These are phyloP conservation scores for Anas flavirostris DNA, from an alignment of 2,797 vertebrate species.

Conservation along the genomic window DNA sequence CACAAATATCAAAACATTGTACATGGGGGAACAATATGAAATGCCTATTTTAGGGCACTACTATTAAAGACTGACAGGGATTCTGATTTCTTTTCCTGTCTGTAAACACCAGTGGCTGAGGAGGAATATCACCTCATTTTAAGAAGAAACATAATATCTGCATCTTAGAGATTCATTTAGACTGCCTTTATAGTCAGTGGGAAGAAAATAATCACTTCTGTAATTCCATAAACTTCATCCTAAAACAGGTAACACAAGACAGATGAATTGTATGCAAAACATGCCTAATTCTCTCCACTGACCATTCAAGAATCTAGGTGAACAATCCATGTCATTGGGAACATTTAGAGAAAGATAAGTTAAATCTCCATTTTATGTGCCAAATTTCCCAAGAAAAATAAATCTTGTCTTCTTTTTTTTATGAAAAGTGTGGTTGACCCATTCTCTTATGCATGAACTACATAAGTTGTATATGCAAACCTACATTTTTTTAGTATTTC, in stretches of 20 bases:
- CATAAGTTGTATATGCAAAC: neutral
- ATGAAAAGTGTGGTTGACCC: neutral
- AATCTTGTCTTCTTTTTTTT: neutral
- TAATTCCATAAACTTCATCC: neutral
- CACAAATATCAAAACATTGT: neutral
- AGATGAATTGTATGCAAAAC: neutral
- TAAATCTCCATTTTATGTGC: neutral
- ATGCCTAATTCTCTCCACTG: neutral
- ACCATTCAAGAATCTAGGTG: neutral
- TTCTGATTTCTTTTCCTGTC: neutral
- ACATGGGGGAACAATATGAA: neutral
- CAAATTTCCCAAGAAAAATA: neutral
- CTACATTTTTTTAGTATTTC: neutral
- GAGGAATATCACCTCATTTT: neutral
- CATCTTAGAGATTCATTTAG: neutral
- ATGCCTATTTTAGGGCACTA: neutral
- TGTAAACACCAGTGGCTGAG: neutral
- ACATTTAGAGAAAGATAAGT: neutral
- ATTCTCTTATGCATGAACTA: neutral
- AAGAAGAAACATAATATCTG: neutral
- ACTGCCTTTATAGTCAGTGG: neutral
- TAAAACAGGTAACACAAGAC: neutral
- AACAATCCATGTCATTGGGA: neutral
- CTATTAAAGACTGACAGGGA: neutral
- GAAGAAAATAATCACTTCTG: neutral